Evolutionary conservation across 2,888 invertebrate species (phyloP).

Genomic region (Agrotis clavis): DNA sequence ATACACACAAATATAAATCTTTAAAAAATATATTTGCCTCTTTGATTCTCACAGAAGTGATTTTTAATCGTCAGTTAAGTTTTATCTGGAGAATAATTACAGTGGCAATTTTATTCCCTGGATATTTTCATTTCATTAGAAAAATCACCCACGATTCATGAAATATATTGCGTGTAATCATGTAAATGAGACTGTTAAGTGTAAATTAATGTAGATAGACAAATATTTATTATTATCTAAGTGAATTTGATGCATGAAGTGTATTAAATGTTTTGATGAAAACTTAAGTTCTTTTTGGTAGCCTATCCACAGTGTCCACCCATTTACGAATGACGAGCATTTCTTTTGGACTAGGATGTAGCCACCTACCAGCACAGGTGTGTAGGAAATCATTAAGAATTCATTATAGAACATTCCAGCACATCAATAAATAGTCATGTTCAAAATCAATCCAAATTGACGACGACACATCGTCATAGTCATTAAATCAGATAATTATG

Average conservation of each 20-base stretch:
- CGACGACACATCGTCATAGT: too few species aligned
- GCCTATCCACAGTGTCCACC: neutral
- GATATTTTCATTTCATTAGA: neutral
- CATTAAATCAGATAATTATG: too few species aligned
- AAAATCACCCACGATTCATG: neutral
- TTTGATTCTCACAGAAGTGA: neutral
- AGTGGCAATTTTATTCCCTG: neutral
- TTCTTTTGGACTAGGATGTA: too few species aligned
- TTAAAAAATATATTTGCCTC: neutral
- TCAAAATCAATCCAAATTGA: too few species aligned
- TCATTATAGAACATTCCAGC: too few species aligned
- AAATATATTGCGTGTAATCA: constrained; percentile 27
- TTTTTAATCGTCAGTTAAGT: neutral
- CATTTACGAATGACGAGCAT: neutral
- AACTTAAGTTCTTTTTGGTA: constrained; percentile 7
- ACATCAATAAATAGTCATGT: too few species aligned
- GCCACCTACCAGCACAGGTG: too few species aligned
- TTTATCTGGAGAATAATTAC: neutral
- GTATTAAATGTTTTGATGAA: constrained; percentile 61
- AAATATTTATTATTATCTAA: constrained; percentile 61
- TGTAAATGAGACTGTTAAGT: constrained; percentile 68
- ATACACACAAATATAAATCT: constrained; percentile 1
- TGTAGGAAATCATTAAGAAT: too few species aligned
- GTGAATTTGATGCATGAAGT: constrained; percentile 43
- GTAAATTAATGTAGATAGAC: constrained; percentile 62